Evolutionary conservation across 1,140 invertebrate genomes (phyloP), one percentile per base, ranked within the genome.

Genomic region (Ylistrum balloti): DNA sequence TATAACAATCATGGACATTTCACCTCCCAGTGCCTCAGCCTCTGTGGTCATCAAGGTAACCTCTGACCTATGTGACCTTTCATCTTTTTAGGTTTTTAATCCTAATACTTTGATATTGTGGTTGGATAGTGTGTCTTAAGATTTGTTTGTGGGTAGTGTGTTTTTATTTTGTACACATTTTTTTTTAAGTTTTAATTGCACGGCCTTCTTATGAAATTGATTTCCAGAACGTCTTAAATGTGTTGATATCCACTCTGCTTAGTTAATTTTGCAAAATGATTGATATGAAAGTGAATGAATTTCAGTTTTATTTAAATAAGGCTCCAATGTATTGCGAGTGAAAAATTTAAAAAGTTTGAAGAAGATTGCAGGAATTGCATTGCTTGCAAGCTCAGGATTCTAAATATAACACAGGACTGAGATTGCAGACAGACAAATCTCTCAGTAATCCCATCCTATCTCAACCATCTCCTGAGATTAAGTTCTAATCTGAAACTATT

Each of bases 1-100:
- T 86, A 94, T 94, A 41, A 91, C 90, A 48, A 94, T 94, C 87
- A 92, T 93, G 22, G 90, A 91, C 32, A 92, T 94, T 56, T 91
- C 93, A 7, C 94, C 94, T 7, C 91, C 91, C 74, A 93, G 91
- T 32, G 93, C 91, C 9, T 93, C 93, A 2, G 94, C 93, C 56
- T 92, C 91, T 35, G 91, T 90, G 2, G 91, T 92, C 3, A 90
- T 90, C 38, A 91, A 93, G 90, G 94, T 94, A 88, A 11, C 9
- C 13, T 86, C 33, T 38, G 33, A 34, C 35, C 35, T 38, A 13
- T 86, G 33, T 33, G 33, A 34, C 32, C 13, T 33, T 34, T 33
- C 11, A 33, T 33, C 3, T 86, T 33, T 7, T 33, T 7, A 7
- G 5, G 35, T 13, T 13, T 38, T 38, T 38, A 48, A 22, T 3